These are phyloP conservation scores for Zaprionus vittiger DNA, from an alignment of 1,140 invertebrate genomes.

Conservation along the genomic window DNA sequence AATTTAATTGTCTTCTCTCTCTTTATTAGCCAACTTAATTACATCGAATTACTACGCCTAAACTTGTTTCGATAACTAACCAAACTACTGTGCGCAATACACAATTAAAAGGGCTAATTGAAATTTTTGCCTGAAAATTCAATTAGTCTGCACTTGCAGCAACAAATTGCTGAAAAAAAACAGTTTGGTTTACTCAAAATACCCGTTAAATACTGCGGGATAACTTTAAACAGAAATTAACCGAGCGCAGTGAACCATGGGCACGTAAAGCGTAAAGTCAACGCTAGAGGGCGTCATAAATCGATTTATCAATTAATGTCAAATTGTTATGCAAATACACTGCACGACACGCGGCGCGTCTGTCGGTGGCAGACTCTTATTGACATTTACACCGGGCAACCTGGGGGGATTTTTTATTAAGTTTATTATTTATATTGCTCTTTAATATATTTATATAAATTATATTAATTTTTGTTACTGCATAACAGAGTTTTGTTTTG, in stretches of 20 bases:
- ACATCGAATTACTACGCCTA: slow-evolving; percentile 5
- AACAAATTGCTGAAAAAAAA: slow-evolving; percentile 14
- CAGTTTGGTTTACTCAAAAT: slow-evolving; percentile 47
- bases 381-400: neutral
- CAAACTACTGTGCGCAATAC: slow-evolving; percentile 17
- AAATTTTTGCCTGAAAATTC: slow-evolving; percentile 62
- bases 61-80: neutral
- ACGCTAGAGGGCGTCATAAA: slow-evolving; percentile 60
- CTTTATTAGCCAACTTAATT: slow-evolving; percentile 39
- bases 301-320: slow-evolving; percentile 68
- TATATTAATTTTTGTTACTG: no score
- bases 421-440: neutral
- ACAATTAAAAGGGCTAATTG: slow-evolving; percentile 71
- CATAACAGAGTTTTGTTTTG: no score
- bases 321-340: slow-evolving; percentile 72
- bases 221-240: slow-evolving; percentile 61
- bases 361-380: neutral
- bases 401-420: neutral
- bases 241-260: slow-evolving; percentile 41
- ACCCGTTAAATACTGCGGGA: slow-evolving; percentile 40
- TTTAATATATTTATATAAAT: no score
- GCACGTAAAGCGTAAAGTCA: slow-evolving; percentile 56
- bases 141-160: slow-evolving; percentile 48
- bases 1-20: neutral
- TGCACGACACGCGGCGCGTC: neutral